Conservation (phyloP, 2,113 vertebrate genomes). For the Clarias macrocephalus region DNA sequence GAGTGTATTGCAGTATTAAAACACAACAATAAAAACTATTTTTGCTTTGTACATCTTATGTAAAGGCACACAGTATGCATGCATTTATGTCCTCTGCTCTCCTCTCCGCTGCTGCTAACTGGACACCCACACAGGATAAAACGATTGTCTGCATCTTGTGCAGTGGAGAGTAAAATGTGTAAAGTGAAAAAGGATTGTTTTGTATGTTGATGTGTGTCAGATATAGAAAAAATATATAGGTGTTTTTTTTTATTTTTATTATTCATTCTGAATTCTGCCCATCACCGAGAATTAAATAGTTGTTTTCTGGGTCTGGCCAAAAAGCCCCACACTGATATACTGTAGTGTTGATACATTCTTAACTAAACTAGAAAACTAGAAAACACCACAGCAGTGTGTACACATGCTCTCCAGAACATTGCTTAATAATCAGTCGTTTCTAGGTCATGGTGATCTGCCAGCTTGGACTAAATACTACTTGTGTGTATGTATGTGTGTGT, state of each 20-base stretch:
- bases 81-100: slow-evolving; percentile 20
- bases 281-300: not conserved
- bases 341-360: not conserved
- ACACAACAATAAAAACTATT: not conserved
- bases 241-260: not conserved
- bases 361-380: not conserved
- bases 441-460: not conserved
- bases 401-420: not conserved
- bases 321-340: not conserved
- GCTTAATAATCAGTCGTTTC: not conserved
- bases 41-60: not conserved
- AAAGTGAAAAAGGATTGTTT: not conserved
- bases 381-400: not conserved
- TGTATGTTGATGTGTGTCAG: slow-evolving; percentile 10
- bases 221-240: not conserved
- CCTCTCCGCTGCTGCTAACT: not conserved
- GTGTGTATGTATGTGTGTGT: not conserved
- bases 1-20: not conserved
- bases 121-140: slow-evolving; percentile 36
- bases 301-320: slow-evolving; percentile 22
- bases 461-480: not conserved
- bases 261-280: no score
- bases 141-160: slow-evolving; percentile 36
- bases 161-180: slow-evolving; percentile 34
- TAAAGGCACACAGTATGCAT: not conserved